phyloP scores from a whole-genome alignment of 2,797 vertebrate species.

The Acrocephalus scirpaceus region DNA sequence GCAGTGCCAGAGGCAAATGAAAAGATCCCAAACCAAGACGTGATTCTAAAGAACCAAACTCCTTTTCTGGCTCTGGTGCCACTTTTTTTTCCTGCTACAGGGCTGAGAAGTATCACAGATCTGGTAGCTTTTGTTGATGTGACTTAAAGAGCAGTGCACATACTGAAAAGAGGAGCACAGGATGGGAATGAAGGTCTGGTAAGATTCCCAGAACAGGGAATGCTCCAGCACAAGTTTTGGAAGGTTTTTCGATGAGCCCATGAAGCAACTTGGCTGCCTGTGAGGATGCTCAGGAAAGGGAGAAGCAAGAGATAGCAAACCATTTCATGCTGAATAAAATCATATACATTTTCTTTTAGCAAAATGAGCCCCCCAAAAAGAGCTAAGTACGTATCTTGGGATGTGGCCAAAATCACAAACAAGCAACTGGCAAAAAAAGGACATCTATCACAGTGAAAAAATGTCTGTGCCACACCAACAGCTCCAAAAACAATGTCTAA shows the following conservation, averaged over 20 bases:
- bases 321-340: background rate
- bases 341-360: too few species aligned
- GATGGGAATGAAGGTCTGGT: background rate
- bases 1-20: conserved; percentile 16
- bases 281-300: background rate
- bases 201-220: background rate
- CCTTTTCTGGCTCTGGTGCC: background rate
- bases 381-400: too few species aligned
- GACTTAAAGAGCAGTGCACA: background rate
- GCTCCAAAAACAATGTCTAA: too few species aligned
- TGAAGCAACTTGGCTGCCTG: background rate
- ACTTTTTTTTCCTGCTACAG: background rate
- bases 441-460: too few species aligned
- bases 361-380: too few species aligned
- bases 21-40: conserved; percentile 2
- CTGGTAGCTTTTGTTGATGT: background rate
- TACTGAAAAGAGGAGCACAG: background rate
- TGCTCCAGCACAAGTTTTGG: background rate
- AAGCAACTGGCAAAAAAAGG: too few species aligned
- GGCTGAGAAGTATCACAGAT: background rate
- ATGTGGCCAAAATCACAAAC: too few species aligned
- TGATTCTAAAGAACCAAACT: background rate
- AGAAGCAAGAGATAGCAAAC: background rate
- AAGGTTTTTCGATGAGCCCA: background rate
- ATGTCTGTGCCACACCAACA: too few species aligned